A percentile compares a stretch with the other conserved stretches of the same genome.
Conservation (phyloP, 2,888 invertebrate species). For the Drosophila nr. perissopoda region DNA sequence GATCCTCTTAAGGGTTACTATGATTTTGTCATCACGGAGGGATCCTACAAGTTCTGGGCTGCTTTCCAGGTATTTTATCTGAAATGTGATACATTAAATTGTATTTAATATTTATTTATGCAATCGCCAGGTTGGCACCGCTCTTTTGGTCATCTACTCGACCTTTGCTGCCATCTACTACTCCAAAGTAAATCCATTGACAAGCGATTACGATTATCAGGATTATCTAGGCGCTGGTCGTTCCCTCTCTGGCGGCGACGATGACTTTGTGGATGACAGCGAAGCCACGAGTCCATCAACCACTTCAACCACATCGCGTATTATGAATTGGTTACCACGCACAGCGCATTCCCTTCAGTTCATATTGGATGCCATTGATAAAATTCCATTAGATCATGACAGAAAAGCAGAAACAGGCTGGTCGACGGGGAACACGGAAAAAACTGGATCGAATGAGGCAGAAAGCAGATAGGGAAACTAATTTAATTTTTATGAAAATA, state of each 20-base stretch:
- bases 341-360: slow-evolving; percentile 83
- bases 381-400: slow-evolving; percentile 77
- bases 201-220: slow-evolving; percentile 91
- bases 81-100: neutral
- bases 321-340: slow-evolving; percentile 79
- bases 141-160: slow-evolving; percentile 92
- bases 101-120: neutral
- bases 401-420: slow-evolving; percentile 53
- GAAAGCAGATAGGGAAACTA: slow-evolving; percentile 37
- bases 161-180: slow-evolving; percentile 94
- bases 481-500: slow-evolving; percentile 52
- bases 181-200: slow-evolving; percentile 93
- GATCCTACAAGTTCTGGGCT: slow-evolving; percentile 95
- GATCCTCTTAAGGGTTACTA: slow-evolving; percentile 93
- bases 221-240: slow-evolving; percentile 90
- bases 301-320: slow-evolving; percentile 47
- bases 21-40: slow-evolving; percentile 94
- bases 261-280: slow-evolving; percentile 79
- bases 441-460: slow-evolving; percentile 10
- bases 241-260: slow-evolving; percentile 86
- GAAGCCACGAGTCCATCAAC: slow-evolving; percentile 32
- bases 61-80: slow-evolving; percentile 89
- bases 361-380: slow-evolving; percentile 84
- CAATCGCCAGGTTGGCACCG: slow-evolving; percentile 90
- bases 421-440: slow-evolving; percentile 39